Percentiles rank a stretch among this genome's conserved stretches.
These are phyloP conservation scores for Pogonus chalceus DNA, from an alignment of 1,140 invertebrate genomes.

Conservation along the genomic window DNA sequence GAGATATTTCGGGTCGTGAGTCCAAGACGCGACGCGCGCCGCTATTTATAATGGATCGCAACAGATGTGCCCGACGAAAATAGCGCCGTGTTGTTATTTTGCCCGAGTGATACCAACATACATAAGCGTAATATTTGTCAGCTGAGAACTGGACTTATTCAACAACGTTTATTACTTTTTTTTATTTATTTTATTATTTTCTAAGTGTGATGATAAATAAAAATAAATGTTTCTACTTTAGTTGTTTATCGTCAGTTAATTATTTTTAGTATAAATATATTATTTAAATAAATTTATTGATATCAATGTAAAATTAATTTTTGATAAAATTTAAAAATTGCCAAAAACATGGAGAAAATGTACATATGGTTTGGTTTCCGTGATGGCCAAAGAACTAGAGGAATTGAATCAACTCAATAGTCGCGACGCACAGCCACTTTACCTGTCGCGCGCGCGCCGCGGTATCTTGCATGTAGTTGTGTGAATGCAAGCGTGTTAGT, in stretches of 20 bases:
- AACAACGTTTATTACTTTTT: background rate
- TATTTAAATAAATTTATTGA: too few species aligned
- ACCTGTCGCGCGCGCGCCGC: background rate
- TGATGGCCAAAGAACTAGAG: too few species aligned
- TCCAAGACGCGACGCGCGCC: constrained; percentile 16
- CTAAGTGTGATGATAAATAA: background rate
- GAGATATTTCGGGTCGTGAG: constrained; percentile 25
- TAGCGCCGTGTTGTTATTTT: constrained; percentile 23
- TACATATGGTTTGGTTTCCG: too few species aligned
- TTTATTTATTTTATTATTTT: background rate
- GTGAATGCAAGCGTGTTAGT: background rate
- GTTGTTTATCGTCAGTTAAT: too few species aligned
- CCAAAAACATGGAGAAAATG: too few species aligned
- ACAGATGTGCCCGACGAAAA: constrained; percentile 26
- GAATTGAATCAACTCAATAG: background rate
- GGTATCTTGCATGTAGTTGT: background rate
- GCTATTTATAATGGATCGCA: constrained; percentile 24
- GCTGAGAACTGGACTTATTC: background rate
- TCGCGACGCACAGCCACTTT: background rate
- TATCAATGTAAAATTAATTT: too few species aligned
- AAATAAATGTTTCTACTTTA: too few species aligned
- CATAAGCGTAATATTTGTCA: background rate
- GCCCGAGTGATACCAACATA: background rate
- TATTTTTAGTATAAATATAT: too few species aligned
- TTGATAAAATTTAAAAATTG: too few species aligned